phyloP scores from a whole-genome alignment of 2,797 vertebrate species.

The Distichodus sexfasciatus region DNA sequence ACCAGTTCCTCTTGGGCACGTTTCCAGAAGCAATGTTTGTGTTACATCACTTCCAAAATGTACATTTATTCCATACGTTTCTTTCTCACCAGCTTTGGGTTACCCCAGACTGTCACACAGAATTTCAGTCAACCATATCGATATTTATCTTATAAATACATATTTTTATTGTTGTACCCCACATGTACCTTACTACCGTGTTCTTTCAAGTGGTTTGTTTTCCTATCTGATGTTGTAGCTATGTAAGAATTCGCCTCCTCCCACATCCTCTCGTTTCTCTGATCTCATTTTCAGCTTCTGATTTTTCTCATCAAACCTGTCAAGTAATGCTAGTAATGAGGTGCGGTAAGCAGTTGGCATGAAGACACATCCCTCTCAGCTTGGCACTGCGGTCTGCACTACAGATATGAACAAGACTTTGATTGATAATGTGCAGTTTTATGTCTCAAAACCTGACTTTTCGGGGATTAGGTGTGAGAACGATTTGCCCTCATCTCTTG shows the following conservation, averaged over 20 bases:
- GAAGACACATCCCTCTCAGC: neutral
- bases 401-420: neutral
- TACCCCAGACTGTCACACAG: too few relatives aligned
- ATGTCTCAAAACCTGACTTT: too few relatives aligned
- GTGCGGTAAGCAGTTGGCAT: slow-evolving; percentile 1
- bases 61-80: neutral
- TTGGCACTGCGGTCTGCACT: neutral
- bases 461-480: neutral
- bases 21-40: neutral
- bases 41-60: neutral
- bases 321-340: slow-evolving; percentile 10
- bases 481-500: neutral
- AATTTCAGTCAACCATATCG: too few relatives aligned
- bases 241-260: neutral
- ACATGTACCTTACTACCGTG: neutral
- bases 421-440: neutral
- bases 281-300: neutral
- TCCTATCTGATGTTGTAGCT: neutral
- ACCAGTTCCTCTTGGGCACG: neutral
- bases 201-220: neutral
- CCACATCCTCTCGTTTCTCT: neutral
- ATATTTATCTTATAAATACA: too few relatives aligned
- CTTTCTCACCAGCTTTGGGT: too few relatives aligned
- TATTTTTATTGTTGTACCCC: neutral
- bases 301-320: slow-evolving; percentile 30